phyloP scores from a whole-genome alignment of 2,797 vertebrate species.

The Danionella dracula region DNA sequence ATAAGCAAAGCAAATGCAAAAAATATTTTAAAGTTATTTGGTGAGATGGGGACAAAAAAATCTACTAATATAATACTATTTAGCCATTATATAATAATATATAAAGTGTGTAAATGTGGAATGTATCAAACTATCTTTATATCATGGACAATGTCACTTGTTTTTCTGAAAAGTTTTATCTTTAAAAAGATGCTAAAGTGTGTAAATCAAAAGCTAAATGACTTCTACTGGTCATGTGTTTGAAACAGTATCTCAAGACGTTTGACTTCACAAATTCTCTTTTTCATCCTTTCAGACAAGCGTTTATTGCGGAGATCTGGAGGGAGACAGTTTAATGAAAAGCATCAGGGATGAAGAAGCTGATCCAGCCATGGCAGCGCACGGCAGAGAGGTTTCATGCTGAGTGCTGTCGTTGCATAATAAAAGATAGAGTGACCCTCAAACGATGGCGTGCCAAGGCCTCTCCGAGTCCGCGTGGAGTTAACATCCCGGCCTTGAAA shows the following conservation, averaged over 20 bases:
- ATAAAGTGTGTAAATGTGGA: too few species aligned
- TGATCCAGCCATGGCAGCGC: conserved; percentile 41
- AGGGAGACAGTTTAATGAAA: conserved; percentile 57
- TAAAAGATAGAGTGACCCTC: conserved; percentile 45
- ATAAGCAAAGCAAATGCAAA: too few species aligned
- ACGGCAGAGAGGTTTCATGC: conserved; percentile 14
- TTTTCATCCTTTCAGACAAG: background rate
- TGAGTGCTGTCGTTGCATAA: conserved; percentile 50
- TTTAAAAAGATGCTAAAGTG: too few species aligned
- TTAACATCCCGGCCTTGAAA: conserved; percentile 60
- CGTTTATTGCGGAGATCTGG: background rate
- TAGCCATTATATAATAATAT: too few species aligned
- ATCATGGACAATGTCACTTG: too few species aligned
- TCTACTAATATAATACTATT: too few species aligned
- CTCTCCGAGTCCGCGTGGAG: conserved; percentile 32
- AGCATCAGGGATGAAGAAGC: conserved; percentile 55
- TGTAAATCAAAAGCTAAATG: background rate
- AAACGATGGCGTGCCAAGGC: conserved; percentile 46
- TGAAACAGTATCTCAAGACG: background rate
- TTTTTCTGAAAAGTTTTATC: too few species aligned
- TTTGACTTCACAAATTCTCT: background rate
- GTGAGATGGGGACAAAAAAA: too few species aligned
- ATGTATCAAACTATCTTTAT: too few species aligned
- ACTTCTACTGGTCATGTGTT: background rate
- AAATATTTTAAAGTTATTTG: too few species aligned